Evolutionary conservation across 2,888 invertebrate species (phyloP).

Genomic region (Strigamia crassipes): DNA sequence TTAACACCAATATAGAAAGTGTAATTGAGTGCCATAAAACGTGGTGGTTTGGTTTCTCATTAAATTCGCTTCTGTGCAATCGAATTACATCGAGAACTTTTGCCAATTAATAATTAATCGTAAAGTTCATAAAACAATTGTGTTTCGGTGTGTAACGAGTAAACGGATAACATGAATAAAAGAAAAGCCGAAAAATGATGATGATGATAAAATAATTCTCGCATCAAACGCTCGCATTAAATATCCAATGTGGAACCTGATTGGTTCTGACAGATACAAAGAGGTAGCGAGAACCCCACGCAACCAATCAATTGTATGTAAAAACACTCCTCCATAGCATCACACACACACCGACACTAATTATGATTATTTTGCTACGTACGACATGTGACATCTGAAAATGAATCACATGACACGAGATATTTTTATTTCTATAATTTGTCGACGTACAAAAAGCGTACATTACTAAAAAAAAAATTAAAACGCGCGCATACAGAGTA

Average conservation of each 20-base stretch:
- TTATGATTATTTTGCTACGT: no score
- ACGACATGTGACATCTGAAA: no score
- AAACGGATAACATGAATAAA: not conserved
- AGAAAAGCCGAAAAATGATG: not conserved
- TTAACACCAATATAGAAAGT: slow-evolving; percentile 1
- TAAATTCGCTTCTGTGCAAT: not conserved
- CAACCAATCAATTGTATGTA: not conserved
- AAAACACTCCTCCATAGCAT: not conserved
- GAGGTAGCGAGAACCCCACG: not conserved
- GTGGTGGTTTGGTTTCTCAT: not conserved
- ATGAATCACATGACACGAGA: no score
- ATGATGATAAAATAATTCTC: not conserved
- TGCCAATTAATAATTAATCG: no score
- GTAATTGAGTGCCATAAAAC: not conserved
- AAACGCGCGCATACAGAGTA: no score
- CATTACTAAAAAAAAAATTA: no score
- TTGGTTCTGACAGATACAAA: slow-evolving; percentile 11
- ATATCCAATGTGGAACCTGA: not conserved
- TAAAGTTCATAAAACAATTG: no score
- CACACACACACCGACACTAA: not conserved
- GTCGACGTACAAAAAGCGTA: no score
- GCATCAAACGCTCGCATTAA: not conserved
- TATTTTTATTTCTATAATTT: no score
- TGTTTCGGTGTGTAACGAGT: not conserved
- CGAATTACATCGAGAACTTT: no score